Conservation (phyloP, 2,888 invertebrate genomes). For the Prosapia bicincta region DNA sequence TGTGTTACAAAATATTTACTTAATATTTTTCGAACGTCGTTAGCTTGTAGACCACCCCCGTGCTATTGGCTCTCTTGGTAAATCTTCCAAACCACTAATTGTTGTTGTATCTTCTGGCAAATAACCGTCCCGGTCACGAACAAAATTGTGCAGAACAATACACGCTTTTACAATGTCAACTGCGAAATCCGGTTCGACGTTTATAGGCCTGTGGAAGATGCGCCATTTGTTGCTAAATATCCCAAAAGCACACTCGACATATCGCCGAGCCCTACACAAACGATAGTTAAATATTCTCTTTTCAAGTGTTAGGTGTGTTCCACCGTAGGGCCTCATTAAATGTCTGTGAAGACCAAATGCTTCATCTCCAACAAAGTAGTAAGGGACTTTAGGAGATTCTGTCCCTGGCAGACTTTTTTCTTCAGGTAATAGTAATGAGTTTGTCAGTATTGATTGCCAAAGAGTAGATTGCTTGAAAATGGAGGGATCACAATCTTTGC, state of each 20-base stretch:
- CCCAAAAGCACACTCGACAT: constrained; percentile 37
- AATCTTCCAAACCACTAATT: constrained; percentile 35
- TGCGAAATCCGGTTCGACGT: constrained; percentile 39
- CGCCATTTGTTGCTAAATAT: constrained; percentile 45
- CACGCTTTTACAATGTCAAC: too few species aligned
- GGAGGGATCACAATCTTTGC: constrained; percentile 11
- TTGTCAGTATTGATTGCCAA: constrained; percentile 11
- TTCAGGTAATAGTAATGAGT: constrained; percentile 35
- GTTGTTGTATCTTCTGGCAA: constrained; percentile 33
- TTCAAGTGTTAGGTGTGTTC: constrained; percentile 31
- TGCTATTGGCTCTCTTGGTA: constrained; percentile 24
- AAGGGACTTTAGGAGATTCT: constrained; percentile 34
- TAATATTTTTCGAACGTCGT: constrained; percentile 33
- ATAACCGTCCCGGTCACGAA: constrained; percentile 35
- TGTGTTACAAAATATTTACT: constrained; percentile 16
- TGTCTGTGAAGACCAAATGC: constrained; percentile 37
- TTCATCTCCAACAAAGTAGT: constrained; percentile 41
- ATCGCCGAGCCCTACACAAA: constrained; percentile 35
- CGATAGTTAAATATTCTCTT: constrained; percentile 40
- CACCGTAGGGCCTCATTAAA: constrained; percentile 38
- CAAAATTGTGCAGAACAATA: constrained; percentile 37
- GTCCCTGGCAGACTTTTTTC: constrained; percentile 37
- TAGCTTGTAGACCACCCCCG: constrained; percentile 32
- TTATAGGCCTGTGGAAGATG: constrained; percentile 42
- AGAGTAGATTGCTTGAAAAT: constrained; percentile 6